A percentile compares a stretch with the other conserved stretches of the same genome.
phyloP scores from a whole-genome alignment of 2,888 invertebrate genomes.

The Drosophila nr. perissopoda region DNA sequence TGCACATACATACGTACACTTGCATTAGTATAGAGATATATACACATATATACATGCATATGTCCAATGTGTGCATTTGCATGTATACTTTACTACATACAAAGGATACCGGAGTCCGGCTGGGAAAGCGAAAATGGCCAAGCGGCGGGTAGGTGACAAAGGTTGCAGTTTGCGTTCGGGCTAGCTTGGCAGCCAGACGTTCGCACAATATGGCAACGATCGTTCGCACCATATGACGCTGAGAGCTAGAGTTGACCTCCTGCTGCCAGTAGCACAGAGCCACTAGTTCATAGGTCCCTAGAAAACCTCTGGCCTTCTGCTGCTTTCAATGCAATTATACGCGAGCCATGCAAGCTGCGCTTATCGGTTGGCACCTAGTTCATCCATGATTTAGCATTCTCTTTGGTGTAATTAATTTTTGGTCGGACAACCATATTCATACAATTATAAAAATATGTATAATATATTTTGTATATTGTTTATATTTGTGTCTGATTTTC shows the following conservation, averaged over 20 bases:
- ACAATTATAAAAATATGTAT: background rate
- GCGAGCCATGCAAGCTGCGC: conserved; percentile 33
- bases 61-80: background rate
- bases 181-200: conserved; percentile 47
- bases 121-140: conserved; percentile 25
- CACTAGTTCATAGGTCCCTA: conserved; percentile 4
- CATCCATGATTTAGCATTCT: conserved; percentile 81
- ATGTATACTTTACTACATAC: conserved; percentile 23
- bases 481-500: background rate
- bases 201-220: conserved; percentile 77
- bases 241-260: conserved; percentile 30
- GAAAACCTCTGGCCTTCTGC: conserved; percentile 27
- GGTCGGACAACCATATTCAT: background rate
- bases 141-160: conserved; percentile 26
- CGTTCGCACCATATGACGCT: conserved; percentile 74
- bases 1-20: conserved; percentile 7
- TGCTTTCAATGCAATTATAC: conserved; percentile 79
- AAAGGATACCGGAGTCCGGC: conserved; percentile 14
- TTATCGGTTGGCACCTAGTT: conserved; percentile 57
- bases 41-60: conserved; percentile 1
- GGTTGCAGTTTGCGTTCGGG: conserved; percentile 37
- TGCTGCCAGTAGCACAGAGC: conserved; percentile 24
- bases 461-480: background rate
- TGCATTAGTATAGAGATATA: conserved; percentile 8
- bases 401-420: conserved; percentile 71